These are phyloP conservation scores for Graphium colonna DNA, from an alignment of 2,888 invertebrate genomes.

Conservation along the genomic window DNA sequence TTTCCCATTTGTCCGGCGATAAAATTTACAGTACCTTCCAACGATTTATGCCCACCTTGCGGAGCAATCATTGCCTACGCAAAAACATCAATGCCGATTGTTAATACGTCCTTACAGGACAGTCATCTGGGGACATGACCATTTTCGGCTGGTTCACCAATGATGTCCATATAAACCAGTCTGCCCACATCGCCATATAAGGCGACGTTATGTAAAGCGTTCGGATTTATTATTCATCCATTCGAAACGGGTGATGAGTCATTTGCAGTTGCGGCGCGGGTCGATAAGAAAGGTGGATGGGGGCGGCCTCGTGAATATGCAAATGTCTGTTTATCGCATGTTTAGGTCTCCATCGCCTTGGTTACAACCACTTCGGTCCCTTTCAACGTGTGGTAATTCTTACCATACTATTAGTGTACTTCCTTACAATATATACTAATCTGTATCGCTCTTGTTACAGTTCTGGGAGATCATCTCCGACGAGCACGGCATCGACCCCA, in stretches of 20 bases:
- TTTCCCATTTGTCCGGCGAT: not conserved
- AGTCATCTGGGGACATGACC: conserved; percentile 26
- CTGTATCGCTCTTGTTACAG: conserved; percentile 81
- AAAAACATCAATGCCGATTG: conserved; percentile 1
- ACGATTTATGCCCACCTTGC: not conserved
- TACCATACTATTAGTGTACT: conserved; percentile 13
- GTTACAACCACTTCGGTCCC: conserved; percentile 34
- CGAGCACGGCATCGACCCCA: conserved; percentile 96
- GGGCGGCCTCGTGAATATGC: conserved; percentile 57
- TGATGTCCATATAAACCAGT: conserved; percentile 42
- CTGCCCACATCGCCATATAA: conserved; percentile 44
- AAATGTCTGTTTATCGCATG: conserved; percentile 46
- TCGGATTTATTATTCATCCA: conserved; percentile 35
- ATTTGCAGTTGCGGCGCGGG: conserved; percentile 33
- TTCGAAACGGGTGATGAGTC: conserved; percentile 4
- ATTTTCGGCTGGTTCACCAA: conserved; percentile 40
- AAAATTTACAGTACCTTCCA: not conserved
- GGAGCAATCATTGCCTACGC: not conserved
- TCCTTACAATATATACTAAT: not conserved
- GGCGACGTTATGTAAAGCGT: conserved; percentile 53
- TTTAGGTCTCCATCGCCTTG: conserved; percentile 49
- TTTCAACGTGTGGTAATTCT: conserved; percentile 3
- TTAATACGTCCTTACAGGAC: conserved; percentile 2
- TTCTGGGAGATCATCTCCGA: conserved; percentile 97
- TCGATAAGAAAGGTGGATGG: conserved; percentile 42